Conservation (phyloP, 2,888 invertebrate species). For the Choristoneura rosaceana region DNA sequence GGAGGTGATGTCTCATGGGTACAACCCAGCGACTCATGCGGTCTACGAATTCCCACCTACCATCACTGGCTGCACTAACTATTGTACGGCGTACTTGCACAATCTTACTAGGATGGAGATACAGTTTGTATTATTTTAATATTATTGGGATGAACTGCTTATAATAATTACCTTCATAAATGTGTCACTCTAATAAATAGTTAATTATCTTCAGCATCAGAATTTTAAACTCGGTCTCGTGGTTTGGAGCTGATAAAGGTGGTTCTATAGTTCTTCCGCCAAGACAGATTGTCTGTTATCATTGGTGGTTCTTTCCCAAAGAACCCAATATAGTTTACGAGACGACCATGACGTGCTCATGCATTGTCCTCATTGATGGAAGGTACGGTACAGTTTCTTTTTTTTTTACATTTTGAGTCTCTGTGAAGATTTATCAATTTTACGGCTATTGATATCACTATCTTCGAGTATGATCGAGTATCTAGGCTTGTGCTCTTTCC, state of each 20-base stretch:
- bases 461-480: too few species aligned
- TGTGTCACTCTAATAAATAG: not conserved
- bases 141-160: not conserved
- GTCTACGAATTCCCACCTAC: conserved; percentile 78
- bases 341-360: conserved; percentile 73
- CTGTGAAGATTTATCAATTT: not conserved
- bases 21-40: conserved; percentile 68
- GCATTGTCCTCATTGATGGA: conserved; percentile 71
- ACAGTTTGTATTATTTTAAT: conserved; percentile 61
- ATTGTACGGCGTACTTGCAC: conserved; percentile 73
- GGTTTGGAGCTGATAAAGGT: conserved; percentile 74
- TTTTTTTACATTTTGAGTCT: not conserved
- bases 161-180: not conserved
- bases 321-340: conserved; percentile 67
- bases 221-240: conserved; percentile 65
- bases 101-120: conserved; percentile 79
- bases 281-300: conserved; percentile 70
- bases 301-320: conserved; percentile 81
- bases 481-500: conserved; percentile 45
- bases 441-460: too few species aligned
- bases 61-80: conserved; percentile 76
- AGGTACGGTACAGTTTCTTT: conserved; percentile 53
- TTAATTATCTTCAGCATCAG: conserved; percentile 63
- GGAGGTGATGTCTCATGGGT: conserved; percentile 78
- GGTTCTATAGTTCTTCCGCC: conserved; percentile 72